Percentiles rank a stretch among this genome's conserved stretches.
Conservation (phyloP, 2,113 vertebrate species). For the Sinocyclocheilus rhinocerous region DNA sequence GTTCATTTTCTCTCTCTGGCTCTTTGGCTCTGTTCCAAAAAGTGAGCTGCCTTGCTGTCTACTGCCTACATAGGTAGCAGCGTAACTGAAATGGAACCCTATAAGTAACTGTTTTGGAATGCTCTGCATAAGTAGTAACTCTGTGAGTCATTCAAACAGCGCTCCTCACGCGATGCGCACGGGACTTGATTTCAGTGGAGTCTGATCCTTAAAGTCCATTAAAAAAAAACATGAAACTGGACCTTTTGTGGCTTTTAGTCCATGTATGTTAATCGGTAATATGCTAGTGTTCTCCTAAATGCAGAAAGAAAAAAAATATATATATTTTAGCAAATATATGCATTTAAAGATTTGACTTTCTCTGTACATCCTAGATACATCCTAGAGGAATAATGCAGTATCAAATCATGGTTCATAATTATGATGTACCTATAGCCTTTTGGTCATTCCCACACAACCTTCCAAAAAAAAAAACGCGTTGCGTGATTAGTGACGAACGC, state of each 20-base stretch:
- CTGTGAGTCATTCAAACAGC: neutral
- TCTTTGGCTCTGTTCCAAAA: slow-evolving; percentile 37
- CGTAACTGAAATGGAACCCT: neutral
- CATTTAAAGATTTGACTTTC: too few relatives aligned
- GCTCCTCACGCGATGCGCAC: neutral
- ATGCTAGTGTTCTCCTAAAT: neutral
- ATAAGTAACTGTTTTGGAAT: slow-evolving; percentile 3
- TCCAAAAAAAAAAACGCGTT: too few relatives aligned
- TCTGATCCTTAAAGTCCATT: neutral
- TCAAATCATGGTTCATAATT: too few relatives aligned
- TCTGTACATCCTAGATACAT: too few relatives aligned
- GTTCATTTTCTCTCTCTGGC: slow-evolving; percentile 25
- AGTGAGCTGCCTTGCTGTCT: neutral
- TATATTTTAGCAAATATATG: too few relatives aligned
- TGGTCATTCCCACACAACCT: too few relatives aligned
- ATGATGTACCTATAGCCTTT: too few relatives aligned
- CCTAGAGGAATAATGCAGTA: too few relatives aligned
- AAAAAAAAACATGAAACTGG: neutral
- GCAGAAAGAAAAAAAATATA: neutral
- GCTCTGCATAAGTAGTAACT: neutral
- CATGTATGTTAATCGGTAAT: neutral
- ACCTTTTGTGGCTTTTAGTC: neutral
- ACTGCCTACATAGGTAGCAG: neutral
- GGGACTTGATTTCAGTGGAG: neutral
- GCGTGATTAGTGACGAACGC: too few relatives aligned